phyloP scores from a whole-genome alignment of 1,140 invertebrate species.

The Gryon sp. region DNA sequence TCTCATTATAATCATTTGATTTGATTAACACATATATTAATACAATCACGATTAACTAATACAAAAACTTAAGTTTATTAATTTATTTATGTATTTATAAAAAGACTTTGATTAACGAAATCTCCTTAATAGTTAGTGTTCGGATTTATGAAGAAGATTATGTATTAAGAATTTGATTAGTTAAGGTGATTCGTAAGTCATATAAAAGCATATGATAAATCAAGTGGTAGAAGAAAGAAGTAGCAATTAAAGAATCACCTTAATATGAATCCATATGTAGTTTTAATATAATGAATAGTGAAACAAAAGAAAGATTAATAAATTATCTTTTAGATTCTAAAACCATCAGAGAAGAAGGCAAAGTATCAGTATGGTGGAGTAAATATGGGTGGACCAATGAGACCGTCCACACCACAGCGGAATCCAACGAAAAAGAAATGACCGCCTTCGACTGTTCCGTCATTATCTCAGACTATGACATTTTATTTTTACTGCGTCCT shows the following conservation, averaged over 20 bases:
- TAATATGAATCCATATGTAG: too few species aligned
- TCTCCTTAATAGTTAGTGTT: too few species aligned
- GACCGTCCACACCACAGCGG: slow-evolving; percentile 93
- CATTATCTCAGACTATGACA: slow-evolving; percentile 74
- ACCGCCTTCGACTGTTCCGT: slow-evolving; percentile 73
- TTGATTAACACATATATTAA: neutral
- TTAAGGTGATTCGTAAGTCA: too few species aligned
- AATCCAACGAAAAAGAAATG: slow-evolving; percentile 91
- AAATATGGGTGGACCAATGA: slow-evolving; percentile 83
- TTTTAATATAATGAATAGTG: neutral
- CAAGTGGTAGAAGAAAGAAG: too few species aligned
- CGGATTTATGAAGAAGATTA: too few species aligned
- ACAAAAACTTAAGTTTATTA: too few species aligned
- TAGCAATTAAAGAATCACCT: too few species aligned
- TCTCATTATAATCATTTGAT: neutral
- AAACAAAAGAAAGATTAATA: neutral
- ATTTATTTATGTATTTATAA: too few species aligned
- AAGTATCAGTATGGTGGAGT: slow-evolving; percentile 97
- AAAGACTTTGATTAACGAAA: too few species aligned
- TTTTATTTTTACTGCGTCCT: slow-evolving; percentile 67
- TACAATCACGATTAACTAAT: too few species aligned
- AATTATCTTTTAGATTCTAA: slow-evolving; percentile 88
- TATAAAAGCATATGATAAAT: too few species aligned
- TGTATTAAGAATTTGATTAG: too few species aligned
- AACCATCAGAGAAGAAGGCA: slow-evolving; percentile 99